Base-by-base conservation (phyloP, 2,888 invertebrate species). In the Autographa gamma region DNA sequence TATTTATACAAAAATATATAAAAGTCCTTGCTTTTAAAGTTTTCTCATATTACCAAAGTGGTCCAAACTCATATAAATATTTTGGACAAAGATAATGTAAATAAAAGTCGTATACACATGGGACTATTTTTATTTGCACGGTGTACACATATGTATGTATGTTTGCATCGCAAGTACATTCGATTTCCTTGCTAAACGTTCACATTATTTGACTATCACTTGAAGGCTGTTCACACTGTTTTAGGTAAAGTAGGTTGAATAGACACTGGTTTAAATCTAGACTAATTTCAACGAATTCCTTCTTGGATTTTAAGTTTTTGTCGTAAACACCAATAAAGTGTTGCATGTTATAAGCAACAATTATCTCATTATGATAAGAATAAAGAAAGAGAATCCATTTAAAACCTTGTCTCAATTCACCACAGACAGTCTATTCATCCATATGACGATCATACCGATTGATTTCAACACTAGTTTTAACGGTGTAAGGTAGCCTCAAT, bases 71-170 rank as follows among this genome's bases (percentile, higher is more conserved):
- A 25, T 25, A 41, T 13, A 3, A 13, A 13, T 13, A 13, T 38
- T 11, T 13, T 13, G 13, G 41, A 13, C 13, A 0, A 41, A 13
- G 41, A 18, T 52, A 34, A 7, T n/a, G 25, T 25, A 71, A 84
- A 79, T 67, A 71, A 80, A 82, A 79, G 16, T 58, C 58, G 7
- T 18, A 52, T 54, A 59, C 70, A 80, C 69, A 85, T 82, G 81
- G 82, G 69, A 84, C 79, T 84, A 86, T 85, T 84, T 85, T 82
- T 83, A 86, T 84, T 85, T 84, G 81, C 80, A 79, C 73, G 62
- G 75, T 80, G 77, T 83, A 77, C 66, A 75, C 71, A 69, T n/a
- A n/a, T n/a, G n/a, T n/a, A n/a, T n/a, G n/a, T 69, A 38, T 31
- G 64, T 63, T 52, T 31, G 68, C 69, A 75, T 72, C 78, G 73